Base-by-base conservation (phyloP, 2,888 invertebrate genomes). In the Plutella xylostella region DNA sequence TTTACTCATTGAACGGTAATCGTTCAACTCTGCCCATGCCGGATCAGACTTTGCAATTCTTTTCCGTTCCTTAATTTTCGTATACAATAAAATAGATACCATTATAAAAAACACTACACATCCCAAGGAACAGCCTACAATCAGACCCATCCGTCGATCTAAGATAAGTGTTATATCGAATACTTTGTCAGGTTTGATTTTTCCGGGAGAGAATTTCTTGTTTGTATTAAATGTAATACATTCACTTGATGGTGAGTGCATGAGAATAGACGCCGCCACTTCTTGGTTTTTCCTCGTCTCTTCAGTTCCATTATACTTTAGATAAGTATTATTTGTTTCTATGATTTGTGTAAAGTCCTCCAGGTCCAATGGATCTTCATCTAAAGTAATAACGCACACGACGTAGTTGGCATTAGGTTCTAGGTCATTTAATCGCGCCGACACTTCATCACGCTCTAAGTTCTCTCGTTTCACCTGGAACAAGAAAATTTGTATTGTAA, bases 1-100 rank as follows among this genome's bases (percentile, higher is more conserved):
- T 58, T 80, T 83, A 55, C 83, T 83, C 42, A 80, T 71, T 15
- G 80, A 82, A 61, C 78, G 78, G 49, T 79, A 83, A 55, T 83
- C 79, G 49, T 80, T 80, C 76, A 83, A 74, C 60, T 83, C 83
- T 5, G 79, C 64, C 82, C 83, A 83, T 1, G 68, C 61, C 12
- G 80, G 80, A 48, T 83, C 83, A 17, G 80, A 66, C 53, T 83
- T 80, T 2, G 83, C 82, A 47, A 83, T 83, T 55, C 82, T 57
- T 54, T 79, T 79, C 47, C 83, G 64, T 58, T 82, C 83, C 60
- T 79, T 82, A 37, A 82, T 72, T 63, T 83, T 83, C 46, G 82
- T 83, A 49, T 83, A 83, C 43, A 74, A 56, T 49, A 83, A 57
- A 58, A 83, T 62, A 9, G 83, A 65, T 9, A 83, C 79, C 82